Conservation (phyloP, 2,113 vertebrate genomes). For the rat (Rattus norvegicus) region GRCr8 NC_086023.1:30512001-30512500, state of each 20-base stretch:
- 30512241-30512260: not conserved
- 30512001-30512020: not conserved
- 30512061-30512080: not conserved
- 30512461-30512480: not conserved
- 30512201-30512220: too few species aligned
- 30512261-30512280: not conserved
- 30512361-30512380: not conserved
- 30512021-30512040: not conserved
- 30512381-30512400: not conserved
- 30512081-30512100: not conserved
- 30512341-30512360: too few species aligned
- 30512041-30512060: not conserved
- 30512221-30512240: not conserved
- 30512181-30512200: not conserved
- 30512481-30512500: not conserved
- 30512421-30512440: not conserved
- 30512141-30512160: not conserved
- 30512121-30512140: not conserved
- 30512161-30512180: not conserved
- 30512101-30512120: not conserved
- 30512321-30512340: too few species aligned
- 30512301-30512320: not conserved
- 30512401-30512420: not conserved
- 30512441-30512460: not conserved
- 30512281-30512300: not conserved